Conservation (phyloP, 2,113 vertebrate species). For the Larimichthys crocea region DNA sequence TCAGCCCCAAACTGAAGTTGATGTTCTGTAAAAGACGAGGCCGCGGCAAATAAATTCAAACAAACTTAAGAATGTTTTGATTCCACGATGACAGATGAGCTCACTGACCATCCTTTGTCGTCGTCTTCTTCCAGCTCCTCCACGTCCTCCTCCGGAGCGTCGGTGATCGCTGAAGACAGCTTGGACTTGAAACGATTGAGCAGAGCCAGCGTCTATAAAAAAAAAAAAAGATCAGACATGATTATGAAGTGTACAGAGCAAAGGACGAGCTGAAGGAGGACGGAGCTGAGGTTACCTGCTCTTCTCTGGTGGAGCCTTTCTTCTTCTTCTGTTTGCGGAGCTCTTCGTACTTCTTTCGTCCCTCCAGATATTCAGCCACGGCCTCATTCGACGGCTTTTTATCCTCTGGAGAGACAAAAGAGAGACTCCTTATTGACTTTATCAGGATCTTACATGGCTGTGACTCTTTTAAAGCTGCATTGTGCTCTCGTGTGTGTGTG, state of each 20-base stretch:
- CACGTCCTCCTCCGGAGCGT: conserved; percentile 86
- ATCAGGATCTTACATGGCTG: no score
- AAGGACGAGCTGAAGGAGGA: neutral
- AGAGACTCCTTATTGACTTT: neutral
- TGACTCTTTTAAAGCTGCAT: no score
- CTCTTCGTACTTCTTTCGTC: conserved; percentile 93
- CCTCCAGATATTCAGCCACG: conserved; percentile 92
- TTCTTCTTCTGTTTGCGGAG: conserved; percentile 80
- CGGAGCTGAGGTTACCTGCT: conserved; percentile 63
- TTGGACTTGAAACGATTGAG: conserved; percentile 94
- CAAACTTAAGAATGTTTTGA: neutral
- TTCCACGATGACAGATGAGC: neutral
- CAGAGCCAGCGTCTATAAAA: conserved; percentile 89
- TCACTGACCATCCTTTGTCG: conserved; percentile 95
- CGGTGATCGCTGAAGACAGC: conserved; percentile 92
- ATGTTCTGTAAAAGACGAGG: neutral
- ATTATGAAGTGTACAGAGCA: neutral
- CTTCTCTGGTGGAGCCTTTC: conserved; percentile 74
- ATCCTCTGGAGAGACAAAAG: conserved; percentile 76
- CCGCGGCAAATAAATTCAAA: neutral
- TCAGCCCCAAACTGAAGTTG: neutral
- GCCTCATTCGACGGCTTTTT: conserved; percentile 84
- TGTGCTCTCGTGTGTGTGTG: no score
- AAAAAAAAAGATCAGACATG: neutral
- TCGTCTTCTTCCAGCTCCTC: conserved; percentile 90